Base-by-base conservation (phyloP, 2,888 invertebrate genomes). In the Crematogaster levior region DNA sequence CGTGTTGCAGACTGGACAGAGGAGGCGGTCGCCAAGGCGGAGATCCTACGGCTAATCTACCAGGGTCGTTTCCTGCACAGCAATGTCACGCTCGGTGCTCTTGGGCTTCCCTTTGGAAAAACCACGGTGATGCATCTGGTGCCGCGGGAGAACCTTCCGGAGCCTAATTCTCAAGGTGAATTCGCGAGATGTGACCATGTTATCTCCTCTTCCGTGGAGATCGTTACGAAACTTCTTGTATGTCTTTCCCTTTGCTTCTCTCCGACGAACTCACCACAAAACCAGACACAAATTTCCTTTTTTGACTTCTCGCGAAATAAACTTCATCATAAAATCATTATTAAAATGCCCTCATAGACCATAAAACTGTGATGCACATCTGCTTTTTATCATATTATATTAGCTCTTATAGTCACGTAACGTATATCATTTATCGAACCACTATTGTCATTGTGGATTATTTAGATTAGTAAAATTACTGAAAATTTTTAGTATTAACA, bases 71-170 rank as follows among this genome's bases (percentile, higher is more conserved):
- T 99, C 96, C 96, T 99, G 94, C 99, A 99, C 96, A 99, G 99
- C 96, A 99, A 99, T 95, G 99, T 99, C 94, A 99, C 99, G 93
- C 96, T 99, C 95, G 98, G 98, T 95, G 99, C 99, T 93, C 97
- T 99, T 94, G 99, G 99, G 94, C 97, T 99, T 95, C 98, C 99
- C 90, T 97, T 98, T 92, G 99, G 99, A 92, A 99, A 99, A 95
- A 99, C 99, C 93, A 99, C 99, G 94, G 99, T 99, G 95, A 99
- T 99, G 99, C 99, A 99, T 96, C 97, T 99, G 94, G 99, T 99
- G 95, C 99, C 99, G 92, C 97, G 99, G 95, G 99, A 99, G 95
- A 99, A 99, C 95, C 96, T 99, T 95, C 99, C 99, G 93, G 99
- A 99, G 96, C 99, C 99, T 93, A 99, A 99, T 96, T 98, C 98